A percentile compares a stretch with the other conserved stretches of the same genome.
phyloP scores from a whole-genome alignment of 2,888 invertebrate species.

The Ditula angustiorana region DNA sequence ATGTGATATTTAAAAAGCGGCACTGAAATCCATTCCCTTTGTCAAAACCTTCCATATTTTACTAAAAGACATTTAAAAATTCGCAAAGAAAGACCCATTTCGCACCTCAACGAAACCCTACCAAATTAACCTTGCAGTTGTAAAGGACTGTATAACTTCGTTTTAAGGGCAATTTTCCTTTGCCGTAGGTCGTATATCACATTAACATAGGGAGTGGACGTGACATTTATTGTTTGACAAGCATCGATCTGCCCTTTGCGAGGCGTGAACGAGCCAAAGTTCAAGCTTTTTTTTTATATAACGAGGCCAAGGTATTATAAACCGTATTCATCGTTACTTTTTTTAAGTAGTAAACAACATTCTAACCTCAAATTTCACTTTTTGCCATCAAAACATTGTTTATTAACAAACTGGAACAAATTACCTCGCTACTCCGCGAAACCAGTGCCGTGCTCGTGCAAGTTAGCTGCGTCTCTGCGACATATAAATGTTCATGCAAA shows the following conservation, averaged over 20 bases:
- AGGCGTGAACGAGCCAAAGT: constrained; percentile 77
- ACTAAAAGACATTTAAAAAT: constrained; percentile 52
- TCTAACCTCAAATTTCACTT: too few species aligned
- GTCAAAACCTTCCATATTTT: not conserved
- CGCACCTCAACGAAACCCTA: constrained; percentile 75
- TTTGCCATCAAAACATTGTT: too few species aligned
- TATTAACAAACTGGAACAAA: too few species aligned
- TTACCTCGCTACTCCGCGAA: too few species aligned
- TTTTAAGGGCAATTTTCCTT: constrained; percentile 48
- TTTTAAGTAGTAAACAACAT: too few species aligned
- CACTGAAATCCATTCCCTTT: too few species aligned
- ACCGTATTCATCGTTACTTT: constrained; percentile 27
- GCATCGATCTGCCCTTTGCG: constrained; percentile 85
- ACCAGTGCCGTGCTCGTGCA: too few species aligned
- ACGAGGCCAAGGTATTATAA: constrained; percentile 38
- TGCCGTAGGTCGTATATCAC: constrained; percentile 44
- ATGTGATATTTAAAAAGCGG: too few species aligned
- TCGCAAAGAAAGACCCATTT: constrained; percentile 74
- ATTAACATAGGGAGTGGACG: constrained; percentile 83
- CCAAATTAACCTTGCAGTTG: constrained; percentile 47
- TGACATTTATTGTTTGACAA: constrained; percentile 86
- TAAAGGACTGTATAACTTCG: constrained; percentile 43
- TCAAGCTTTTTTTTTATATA: constrained; percentile 56
- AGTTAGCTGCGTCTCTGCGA: too few species aligned
- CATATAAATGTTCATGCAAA: too few species aligned